phyloP scores from a whole-genome alignment of 1,140 invertebrate species.

The Saccostrea cuccullata region DNA sequence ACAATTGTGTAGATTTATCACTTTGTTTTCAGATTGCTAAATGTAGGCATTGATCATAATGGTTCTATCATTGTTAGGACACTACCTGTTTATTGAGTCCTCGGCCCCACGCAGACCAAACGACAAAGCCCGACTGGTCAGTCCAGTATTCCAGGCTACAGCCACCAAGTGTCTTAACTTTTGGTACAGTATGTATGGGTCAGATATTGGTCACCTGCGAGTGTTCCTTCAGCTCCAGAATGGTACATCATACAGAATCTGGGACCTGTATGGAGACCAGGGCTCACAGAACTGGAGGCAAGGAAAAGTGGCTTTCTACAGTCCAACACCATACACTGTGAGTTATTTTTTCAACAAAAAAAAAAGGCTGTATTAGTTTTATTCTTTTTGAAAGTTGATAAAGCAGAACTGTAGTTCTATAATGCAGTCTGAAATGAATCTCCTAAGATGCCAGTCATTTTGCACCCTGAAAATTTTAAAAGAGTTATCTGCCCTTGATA shows the following conservation, averaged over 20 bases:
- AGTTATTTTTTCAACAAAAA: conserved; percentile 14
- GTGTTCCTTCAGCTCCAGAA: conserved; percentile 65
- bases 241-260: conserved; percentile 52
- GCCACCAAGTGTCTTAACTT: conserved; percentile 78
- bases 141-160: conserved; percentile 64
- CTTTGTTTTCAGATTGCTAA: too few species aligned
- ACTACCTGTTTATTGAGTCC: conserved; percentile 74
- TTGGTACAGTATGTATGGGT: conserved; percentile 79
- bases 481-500: too few species aligned
- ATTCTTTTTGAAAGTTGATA: too few species aligned
- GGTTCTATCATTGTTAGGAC: conserved; percentile 57
- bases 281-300: conserved; percentile 60
- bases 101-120: conserved; percentile 64
- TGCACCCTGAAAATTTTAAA: too few species aligned
- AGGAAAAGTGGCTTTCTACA: conserved; percentile 53
- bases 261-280: conserved; percentile 58
- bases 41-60: too few species aligned
- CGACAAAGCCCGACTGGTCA: conserved; percentile 72
- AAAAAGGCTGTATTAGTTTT: too few species aligned
- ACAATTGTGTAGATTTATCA: too few species aligned
- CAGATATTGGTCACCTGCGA: conserved; percentile 69
- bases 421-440: too few species aligned
- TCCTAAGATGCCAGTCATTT: too few species aligned
- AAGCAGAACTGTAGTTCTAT: too few species aligned
- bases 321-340: conserved; percentile 61